phyloP scores from a whole-genome alignment of 1,140 invertebrate species.

The Bombus polaris region DNA sequence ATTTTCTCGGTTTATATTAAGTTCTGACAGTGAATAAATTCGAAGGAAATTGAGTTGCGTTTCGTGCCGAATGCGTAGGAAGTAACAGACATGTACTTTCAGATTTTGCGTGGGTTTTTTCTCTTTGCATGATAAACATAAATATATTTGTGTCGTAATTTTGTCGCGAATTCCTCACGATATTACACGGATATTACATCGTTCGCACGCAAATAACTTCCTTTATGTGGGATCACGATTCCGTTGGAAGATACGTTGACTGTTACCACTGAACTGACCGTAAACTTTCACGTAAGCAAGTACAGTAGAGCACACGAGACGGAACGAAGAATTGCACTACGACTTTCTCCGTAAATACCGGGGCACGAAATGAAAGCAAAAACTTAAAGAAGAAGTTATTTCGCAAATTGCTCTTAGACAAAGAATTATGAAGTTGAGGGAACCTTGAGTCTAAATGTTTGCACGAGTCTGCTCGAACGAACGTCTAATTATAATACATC shows the following conservation, averaged over 20 bases:
- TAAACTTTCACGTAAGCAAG: neutral
- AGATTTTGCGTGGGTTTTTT: neutral
- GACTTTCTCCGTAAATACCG: neutral
- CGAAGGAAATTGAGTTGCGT: too few species aligned
- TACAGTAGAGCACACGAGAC: neutral
- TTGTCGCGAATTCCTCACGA: neutral
- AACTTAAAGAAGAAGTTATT: neutral
- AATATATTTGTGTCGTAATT: constrained; percentile 22
- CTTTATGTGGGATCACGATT: neutral
- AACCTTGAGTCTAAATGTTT: neutral
- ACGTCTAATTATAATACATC: too few species aligned
- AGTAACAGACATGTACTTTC: neutral
- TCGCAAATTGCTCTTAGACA: neutral
- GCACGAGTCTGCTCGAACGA: neutral
- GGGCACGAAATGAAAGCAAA: neutral
- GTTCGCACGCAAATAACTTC: constrained; percentile 21
- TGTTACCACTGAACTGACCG: neutral
- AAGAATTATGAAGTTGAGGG: neutral
- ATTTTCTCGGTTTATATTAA: too few species aligned
- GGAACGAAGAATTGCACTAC: neutral
- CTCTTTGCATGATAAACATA: neutral
- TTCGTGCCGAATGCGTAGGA: too few species aligned
- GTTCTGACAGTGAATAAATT: too few species aligned
- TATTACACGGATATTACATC: neutral
- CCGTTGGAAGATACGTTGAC: neutral